Conservation (phyloP, 1,140 invertebrate species). For the Meloidogyne floridensis region DNA sequence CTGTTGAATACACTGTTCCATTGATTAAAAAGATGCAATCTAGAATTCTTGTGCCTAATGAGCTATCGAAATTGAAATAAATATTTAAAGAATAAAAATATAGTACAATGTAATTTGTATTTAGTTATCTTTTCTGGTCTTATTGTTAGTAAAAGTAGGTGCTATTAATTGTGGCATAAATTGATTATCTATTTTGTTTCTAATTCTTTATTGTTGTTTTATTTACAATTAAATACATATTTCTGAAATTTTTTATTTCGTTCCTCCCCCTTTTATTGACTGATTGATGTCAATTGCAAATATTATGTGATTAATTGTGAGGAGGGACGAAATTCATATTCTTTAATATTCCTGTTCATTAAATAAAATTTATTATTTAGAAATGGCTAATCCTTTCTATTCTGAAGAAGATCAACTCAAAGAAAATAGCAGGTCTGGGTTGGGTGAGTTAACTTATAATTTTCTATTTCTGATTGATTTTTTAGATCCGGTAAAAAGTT, state of each 20-base stretch:
- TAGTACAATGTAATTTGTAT: background rate
- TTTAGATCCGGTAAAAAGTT: constrained; percentile 57
- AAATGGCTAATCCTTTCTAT: constrained; percentile 59
- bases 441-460: constrained; percentile 8
- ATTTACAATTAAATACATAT: too few relatives aligned
- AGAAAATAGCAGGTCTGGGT: background rate
- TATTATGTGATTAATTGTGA: too few relatives aligned
- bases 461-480: constrained; percentile 10
- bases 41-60: constrained; percentile 60
- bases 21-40: constrained; percentile 66
- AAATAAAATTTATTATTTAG: background rate
- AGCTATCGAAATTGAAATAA: constrained; percentile 59
- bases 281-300: too few relatives aligned
- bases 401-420: constrained; percentile 32
- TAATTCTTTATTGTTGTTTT: too few relatives aligned
- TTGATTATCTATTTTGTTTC: too few relatives aligned
- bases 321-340: too few relatives aligned
- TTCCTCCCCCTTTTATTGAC: too few relatives aligned
- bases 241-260: too few relatives aligned
- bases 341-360: background rate
- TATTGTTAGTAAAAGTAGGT: too few relatives aligned
- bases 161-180: too few relatives aligned
- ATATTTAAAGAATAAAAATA: background rate
- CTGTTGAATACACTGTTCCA: constrained; percentile 64
- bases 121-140: too few relatives aligned